Evolutionary conservation across 2,888 invertebrate species (phyloP).

Genomic region (Standfussiana lucernea): DNA sequence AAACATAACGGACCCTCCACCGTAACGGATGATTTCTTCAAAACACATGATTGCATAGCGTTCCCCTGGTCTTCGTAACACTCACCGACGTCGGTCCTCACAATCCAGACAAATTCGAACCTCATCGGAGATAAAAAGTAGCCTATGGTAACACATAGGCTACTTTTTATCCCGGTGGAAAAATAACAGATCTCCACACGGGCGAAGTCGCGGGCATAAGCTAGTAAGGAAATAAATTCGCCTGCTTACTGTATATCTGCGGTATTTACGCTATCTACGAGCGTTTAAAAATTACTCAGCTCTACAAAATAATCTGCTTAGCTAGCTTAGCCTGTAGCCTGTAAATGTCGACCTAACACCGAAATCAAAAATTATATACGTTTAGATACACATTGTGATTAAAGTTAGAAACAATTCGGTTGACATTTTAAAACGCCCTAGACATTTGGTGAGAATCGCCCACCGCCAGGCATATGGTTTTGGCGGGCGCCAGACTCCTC

Average conservation of each 20-base stretch:
- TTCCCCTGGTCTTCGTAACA: too few relatives aligned
- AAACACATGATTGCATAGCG: too few relatives aligned
- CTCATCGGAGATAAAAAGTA: too few relatives aligned
- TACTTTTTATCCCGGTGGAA: too few relatives aligned
- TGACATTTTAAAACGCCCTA: slow-evolving; percentile 75
- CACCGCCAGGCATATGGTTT: slow-evolving; percentile 82
- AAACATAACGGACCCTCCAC: too few relatives aligned
- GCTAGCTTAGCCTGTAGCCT: not conserved
- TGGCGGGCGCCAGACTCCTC: slow-evolving; percentile 80
- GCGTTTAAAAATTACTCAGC: not conserved
- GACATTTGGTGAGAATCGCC: slow-evolving; percentile 82
- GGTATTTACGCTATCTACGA: not conserved
- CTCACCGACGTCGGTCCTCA: too few relatives aligned
- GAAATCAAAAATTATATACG: not conserved
- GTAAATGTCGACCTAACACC: not conserved
- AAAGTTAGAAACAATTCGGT: slow-evolving; percentile 63
- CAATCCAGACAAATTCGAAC: too few relatives aligned
- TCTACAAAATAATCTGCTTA: not conserved
- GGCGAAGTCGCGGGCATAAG: too few relatives aligned
- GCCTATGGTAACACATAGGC: too few relatives aligned
- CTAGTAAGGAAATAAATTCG: not conserved
- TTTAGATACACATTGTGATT: slow-evolving; percentile 9
- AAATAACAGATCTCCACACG: too few relatives aligned
- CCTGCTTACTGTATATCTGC: not conserved
- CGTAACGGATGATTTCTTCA: too few relatives aligned